A percentile compares a stretch with the other conserved stretches of the same genome.
Conservation (phyloP, 1,140 invertebrate genomes). For the Ips nitidus region DNA sequence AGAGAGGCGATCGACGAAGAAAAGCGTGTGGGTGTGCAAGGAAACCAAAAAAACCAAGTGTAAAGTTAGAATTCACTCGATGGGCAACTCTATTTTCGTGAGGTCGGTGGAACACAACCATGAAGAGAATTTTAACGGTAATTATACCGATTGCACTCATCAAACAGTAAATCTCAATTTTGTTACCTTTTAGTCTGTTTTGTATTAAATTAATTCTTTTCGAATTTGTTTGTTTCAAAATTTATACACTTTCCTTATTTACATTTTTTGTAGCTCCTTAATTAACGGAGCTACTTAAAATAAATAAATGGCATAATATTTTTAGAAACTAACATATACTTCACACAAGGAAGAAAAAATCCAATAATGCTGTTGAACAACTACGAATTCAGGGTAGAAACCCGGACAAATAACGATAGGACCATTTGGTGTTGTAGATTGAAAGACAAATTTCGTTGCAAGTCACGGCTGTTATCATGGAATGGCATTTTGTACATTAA, state of each 20-base stretch:
- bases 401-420: not conserved
- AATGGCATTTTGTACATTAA: slow-evolving; percentile 2
- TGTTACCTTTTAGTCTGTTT: too few relatives aligned
- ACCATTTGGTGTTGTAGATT: slow-evolving; percentile 20
- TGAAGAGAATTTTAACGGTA: not conserved
- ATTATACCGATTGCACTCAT: too few relatives aligned
- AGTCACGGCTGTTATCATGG: slow-evolving; percentile 2
- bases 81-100: slow-evolving; percentile 6
- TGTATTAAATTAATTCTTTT: too few relatives aligned
- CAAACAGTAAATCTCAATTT: too few relatives aligned
- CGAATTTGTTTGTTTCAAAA: too few relatives aligned
- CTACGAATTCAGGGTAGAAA: slow-evolving; percentile 13
- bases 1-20: not conserved
- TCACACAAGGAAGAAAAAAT: slow-evolving; percentile 21
- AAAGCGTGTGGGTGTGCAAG: slow-evolving; percentile 19
- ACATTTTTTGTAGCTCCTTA: too few relatives aligned
- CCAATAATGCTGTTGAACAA: slow-evolving; percentile 18
- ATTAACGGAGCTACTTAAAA: too few relatives aligned
- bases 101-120: slow-evolving; percentile 17
- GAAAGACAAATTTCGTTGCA: slow-evolving; percentile 14
- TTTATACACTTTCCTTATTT: too few relatives aligned
- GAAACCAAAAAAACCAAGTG: slow-evolving; percentile 6
- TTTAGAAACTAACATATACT: slow-evolving; percentile 1
- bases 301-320: not conserved
- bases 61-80: slow-evolving; percentile 17